These are phyloP conservation scores for Scrobipalpa costella DNA, from an alignment of 2,888 invertebrate genomes.

Conservation along the genomic window DNA sequence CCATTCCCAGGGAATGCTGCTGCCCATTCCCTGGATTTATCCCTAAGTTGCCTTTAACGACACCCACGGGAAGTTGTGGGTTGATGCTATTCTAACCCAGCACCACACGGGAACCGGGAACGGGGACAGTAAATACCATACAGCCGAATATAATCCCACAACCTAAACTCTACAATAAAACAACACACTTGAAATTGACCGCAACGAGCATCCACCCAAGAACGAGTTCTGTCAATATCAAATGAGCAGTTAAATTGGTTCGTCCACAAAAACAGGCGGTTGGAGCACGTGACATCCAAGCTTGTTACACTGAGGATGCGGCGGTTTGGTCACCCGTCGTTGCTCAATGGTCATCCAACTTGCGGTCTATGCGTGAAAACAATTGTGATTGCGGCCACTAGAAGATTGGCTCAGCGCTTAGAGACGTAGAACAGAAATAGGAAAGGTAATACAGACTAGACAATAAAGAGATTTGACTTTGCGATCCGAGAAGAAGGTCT, in stretches of 20 bases:
- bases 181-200: background rate
- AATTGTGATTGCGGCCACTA: conserved; percentile 21
- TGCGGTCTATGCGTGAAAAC: conserved; percentile 46
- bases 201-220: conserved; percentile 16
- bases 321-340: conserved; percentile 53
- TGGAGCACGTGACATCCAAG: conserved; percentile 38
- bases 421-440: no score
- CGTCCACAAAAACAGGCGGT: conserved; percentile 35
- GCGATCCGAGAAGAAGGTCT: no score
- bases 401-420: background rate
- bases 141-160: background rate
- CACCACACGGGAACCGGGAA: no score
- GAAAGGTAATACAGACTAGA: no score
- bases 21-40: no score
- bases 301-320: conserved; percentile 35
- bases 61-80: no score
- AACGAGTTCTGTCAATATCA: conserved; percentile 17
- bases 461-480: no score
- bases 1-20: no score
- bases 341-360: conserved; percentile 51
- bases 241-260: conserved; percentile 27
- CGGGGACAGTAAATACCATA: no score
- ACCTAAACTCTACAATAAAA: background rate
- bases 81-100: no score
- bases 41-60: no score